A percentile compares a stretch with the other conserved stretches of the same genome.
Conservation (phyloP, 2,113 vertebrate genomes). For the Scomber scombrus region DNA sequence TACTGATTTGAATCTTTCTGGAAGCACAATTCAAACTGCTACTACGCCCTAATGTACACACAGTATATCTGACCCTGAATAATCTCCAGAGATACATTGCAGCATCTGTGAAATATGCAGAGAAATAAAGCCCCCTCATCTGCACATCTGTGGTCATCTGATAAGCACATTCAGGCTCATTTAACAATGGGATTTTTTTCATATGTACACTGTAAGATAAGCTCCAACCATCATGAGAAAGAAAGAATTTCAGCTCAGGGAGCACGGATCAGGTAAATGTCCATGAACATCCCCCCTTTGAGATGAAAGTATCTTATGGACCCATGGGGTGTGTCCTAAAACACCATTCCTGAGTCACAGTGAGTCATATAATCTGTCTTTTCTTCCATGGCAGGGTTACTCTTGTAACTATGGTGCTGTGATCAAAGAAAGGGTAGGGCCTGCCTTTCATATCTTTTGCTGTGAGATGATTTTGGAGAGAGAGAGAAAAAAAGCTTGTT, state of each 20-base stretch:
- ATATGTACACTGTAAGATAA: constrained; percentile 18
- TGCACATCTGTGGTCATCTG: background rate
- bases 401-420: constrained; percentile 56
- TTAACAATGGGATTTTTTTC: background rate
- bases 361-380: constrained; percentile 77
- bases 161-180: background rate
- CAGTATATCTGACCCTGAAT: background rate
- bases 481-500: constrained; percentile 1
- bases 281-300: constrained; percentile 30
- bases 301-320: constrained; percentile 61
- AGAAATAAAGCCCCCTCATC: background rate
- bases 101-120: background rate
- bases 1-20: too few species aligned
- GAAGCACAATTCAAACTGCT: background rate
- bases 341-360: constrained; percentile 71
- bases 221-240: constrained; percentile 24
- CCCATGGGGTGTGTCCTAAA: constrained; percentile 71
- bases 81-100: background rate
- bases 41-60: background rate
- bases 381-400: constrained; percentile 53
- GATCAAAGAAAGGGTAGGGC: constrained; percentile 72
- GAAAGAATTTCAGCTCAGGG: constrained; percentile 32
- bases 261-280: constrained; percentile 52
- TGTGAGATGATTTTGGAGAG: constrained; percentile 2
- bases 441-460: constrained; percentile 21